Evolutionary conservation across 1,140 invertebrate species (phyloP).

Genomic region (Neoseiulus cucumeris): DNA sequence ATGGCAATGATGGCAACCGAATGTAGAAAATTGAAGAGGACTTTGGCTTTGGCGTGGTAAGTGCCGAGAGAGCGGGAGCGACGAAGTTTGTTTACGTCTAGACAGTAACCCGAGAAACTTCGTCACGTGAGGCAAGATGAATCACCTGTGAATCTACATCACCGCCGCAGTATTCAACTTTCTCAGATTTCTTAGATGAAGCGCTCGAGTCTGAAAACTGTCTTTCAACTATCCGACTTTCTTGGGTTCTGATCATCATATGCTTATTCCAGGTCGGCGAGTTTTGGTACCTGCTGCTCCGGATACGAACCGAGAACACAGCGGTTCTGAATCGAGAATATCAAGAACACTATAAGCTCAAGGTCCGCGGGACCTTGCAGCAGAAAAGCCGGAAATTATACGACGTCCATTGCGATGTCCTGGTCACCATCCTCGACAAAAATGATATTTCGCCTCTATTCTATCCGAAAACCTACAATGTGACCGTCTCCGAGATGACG

Average conservation of each 20-base stretch:
- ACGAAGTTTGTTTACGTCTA: no score
- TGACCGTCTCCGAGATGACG: conserved; percentile 67
- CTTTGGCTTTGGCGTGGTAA: no score
- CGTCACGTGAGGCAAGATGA: no score
- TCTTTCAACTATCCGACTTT: background rate
- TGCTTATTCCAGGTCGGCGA: conserved; percentile 49
- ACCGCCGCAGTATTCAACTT: no score
- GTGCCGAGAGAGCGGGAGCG: no score
- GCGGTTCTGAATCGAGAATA: conserved; percentile 75
- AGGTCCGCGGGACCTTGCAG: conserved; percentile 45
- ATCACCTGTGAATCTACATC: no score
- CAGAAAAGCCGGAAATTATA: background rate
- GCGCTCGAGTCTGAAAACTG: no score
- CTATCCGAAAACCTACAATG: conserved; percentile 56
- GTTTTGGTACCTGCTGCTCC: conserved; percentile 72
- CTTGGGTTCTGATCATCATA: no score
- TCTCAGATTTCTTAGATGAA: no score
- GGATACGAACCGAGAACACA: conserved; percentile 60
- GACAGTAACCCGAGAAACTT: no score
- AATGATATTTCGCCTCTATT: conserved; percentile 84
- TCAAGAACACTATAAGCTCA: conserved; percentile 55
- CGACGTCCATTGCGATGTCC: conserved; percentile 49
- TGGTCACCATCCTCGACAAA: conserved; percentile 59
- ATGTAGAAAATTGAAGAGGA: no score
- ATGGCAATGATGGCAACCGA: no score